These are phyloP conservation scores for Schizothorax lantsangensis DNA, from an alignment of 2,797 vertebrate genomes.

Conservation along the genomic window DNA sequence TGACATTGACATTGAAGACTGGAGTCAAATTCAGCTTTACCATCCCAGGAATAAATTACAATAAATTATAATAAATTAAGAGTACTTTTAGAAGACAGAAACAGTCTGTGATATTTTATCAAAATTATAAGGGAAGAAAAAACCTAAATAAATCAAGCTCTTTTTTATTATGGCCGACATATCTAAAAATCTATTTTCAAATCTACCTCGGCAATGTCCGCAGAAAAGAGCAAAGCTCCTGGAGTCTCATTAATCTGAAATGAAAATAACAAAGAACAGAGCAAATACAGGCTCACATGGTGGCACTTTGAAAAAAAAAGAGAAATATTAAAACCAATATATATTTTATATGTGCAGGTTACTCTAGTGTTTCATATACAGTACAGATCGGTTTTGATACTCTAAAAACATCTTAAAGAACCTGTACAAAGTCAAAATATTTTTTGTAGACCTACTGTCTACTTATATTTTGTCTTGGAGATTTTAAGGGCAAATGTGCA, in stretches of 20 bases:
- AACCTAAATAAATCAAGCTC: neutral
- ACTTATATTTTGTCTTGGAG: neutral
- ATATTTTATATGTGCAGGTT: neutral
- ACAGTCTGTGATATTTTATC: neutral
- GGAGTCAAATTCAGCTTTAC: neutral
- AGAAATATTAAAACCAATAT: neutral
- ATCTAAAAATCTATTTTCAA: conserved; percentile 19
- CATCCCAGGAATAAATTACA: neutral
- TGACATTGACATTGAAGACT: neutral
- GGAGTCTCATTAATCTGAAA: neutral
- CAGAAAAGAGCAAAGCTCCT: neutral
- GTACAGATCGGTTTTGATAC: conserved; percentile 7
- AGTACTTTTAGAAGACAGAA: neutral
- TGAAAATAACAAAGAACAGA: neutral
- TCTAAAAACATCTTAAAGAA: neutral
- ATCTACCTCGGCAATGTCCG: conserved; percentile 4
- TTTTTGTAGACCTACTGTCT: neutral
- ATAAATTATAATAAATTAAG: too few relatives aligned
- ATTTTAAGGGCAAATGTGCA: conserved; percentile 8
- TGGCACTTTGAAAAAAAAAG: neutral
- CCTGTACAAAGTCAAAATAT: neutral
- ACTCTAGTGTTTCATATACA: neutral
- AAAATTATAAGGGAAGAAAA: neutral
- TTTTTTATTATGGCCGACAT: conserved; percentile 33
- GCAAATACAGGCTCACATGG: neutral